Percentiles rank a stretch among this genome's conserved stretches.
phyloP scores from a whole-genome alignment of 2,888 invertebrate genomes.

The Noctua fimbriata region DNA sequence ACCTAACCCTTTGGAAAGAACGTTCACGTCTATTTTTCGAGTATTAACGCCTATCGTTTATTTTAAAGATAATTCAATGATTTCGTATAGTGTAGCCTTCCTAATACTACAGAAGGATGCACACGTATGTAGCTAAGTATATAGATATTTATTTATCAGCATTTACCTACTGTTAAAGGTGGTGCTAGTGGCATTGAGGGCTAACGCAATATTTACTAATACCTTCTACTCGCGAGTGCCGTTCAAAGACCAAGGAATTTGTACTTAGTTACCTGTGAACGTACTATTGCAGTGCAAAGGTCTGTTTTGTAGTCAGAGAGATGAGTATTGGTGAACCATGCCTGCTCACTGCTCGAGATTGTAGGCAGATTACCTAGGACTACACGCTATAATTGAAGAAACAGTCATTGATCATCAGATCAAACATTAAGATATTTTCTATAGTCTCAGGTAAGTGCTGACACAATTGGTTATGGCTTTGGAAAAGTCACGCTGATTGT shows the following conservation, averaged over 20 bases:
- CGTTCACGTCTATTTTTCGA: neutral
- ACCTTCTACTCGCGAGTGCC: neutral
- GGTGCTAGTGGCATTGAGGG: constrained; percentile 27
- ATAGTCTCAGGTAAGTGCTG: neutral
- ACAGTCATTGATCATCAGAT: too few species aligned
- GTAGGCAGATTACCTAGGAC: neutral
- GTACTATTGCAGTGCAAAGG: neutral
- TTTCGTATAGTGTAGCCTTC: constrained; percentile 28
- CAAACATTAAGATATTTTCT: neutral
- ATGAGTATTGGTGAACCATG: neutral
- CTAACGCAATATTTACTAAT: constrained; percentile 49
- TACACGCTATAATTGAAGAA: too few species aligned
- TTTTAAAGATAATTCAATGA: constrained; percentile 6
- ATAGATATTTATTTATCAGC: constrained; percentile 16
- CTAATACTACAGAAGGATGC: constrained; percentile 25
- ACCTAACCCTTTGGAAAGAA: too few species aligned
- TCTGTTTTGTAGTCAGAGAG: too few species aligned
- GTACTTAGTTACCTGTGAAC: neutral
- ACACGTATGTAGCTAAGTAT: constrained; percentile 2
- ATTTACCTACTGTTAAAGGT: constrained; percentile 23
- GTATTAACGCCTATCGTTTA: too few species aligned
- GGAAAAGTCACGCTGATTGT: neutral
- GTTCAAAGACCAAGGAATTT: constrained; percentile 16
- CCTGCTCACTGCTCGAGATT: neutral
- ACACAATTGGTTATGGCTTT: neutral